phyloP scores from a whole-genome alignment of 1,140 invertebrate species.

The Cherax destructor region DNA sequence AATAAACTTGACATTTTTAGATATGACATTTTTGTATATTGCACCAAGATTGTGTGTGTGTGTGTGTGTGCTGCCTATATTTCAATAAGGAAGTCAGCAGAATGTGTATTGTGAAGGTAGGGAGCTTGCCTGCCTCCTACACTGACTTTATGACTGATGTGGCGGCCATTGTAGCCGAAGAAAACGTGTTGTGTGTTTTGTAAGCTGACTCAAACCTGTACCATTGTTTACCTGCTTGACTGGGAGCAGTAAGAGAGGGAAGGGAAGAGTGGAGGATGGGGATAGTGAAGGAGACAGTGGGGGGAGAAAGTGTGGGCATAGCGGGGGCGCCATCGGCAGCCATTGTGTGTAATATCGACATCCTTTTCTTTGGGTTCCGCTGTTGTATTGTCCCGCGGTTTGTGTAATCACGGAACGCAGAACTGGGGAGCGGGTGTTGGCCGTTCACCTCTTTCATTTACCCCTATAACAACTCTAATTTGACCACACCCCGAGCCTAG shows the following conservation, averaged over 20 bases:
- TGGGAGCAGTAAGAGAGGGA: neutral
- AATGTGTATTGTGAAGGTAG: too few relatives aligned
- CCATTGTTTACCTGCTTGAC: neutral
- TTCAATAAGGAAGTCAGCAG: too few relatives aligned
- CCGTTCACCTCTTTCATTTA: slow-evolving; percentile 22
- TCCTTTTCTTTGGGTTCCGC: slow-evolving; percentile 16
- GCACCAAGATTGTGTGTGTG: too few relatives aligned
- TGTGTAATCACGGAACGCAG: slow-evolving; percentile 11
- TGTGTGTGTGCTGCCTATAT: too few relatives aligned
- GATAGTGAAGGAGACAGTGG: too few relatives aligned
- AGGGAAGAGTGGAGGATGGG: too few relatives aligned
- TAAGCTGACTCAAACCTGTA: neutral
- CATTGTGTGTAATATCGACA: slow-evolving; percentile 32
- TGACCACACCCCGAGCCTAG: neutral
- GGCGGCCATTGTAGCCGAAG: neutral
- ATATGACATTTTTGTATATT: too few relatives aligned
- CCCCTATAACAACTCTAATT: slow-evolving; percentile 36
- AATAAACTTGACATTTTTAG: too few relatives aligned
- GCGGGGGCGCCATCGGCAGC: neutral
- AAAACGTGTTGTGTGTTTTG: neutral
- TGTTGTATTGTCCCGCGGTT: slow-evolving; percentile 16
- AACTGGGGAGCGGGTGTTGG: neutral
- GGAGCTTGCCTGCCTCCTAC: too few relatives aligned
- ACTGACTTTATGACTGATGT: too few relatives aligned
- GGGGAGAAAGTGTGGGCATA: neutral